Percentiles rank a stretch among this genome's conserved stretches.
Conservation (phyloP, 2,113 vertebrate species). For the Sorex fumeus region DNA sequence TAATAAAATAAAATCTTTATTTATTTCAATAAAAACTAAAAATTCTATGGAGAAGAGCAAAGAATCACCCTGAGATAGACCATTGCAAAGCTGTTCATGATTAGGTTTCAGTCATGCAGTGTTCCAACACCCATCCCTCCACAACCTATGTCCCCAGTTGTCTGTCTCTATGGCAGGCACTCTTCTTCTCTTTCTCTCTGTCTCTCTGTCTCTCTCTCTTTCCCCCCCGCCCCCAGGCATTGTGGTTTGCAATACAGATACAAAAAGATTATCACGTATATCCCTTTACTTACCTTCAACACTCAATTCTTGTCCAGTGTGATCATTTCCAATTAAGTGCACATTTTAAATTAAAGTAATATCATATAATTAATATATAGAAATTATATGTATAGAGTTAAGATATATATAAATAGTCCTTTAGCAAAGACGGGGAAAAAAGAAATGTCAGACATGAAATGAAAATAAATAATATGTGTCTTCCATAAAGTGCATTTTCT, state of each 20-base stretch:
- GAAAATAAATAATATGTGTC: neutral
- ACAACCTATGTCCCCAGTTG: too few species aligned
- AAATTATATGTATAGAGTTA: neutral
- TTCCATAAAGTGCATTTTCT: neutral
- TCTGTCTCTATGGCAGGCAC: too few species aligned
- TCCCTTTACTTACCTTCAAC: too few species aligned
- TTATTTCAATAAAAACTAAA: neutral
- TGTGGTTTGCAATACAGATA: too few species aligned
- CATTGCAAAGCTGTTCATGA: too few species aligned
- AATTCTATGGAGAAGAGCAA: neutral
- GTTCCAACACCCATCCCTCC: too few species aligned
- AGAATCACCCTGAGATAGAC: too few species aligned
- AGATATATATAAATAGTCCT: neutral
- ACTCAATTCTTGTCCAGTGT: too few species aligned
- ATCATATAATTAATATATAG: neutral
- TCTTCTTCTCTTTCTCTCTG: too few species aligned
- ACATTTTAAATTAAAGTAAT: conserved; percentile 21
- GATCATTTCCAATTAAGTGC: neutral
- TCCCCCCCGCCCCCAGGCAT: too few species aligned
- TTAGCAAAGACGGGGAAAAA: neutral
- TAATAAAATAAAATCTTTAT: neutral
- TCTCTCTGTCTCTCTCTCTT: neutral
- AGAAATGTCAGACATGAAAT: neutral
- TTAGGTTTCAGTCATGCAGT: too few species aligned
- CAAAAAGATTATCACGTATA: too few species aligned